Conservation (phyloP, 2,797 vertebrate genomes). For the Propithecus perrieri region DNA sequence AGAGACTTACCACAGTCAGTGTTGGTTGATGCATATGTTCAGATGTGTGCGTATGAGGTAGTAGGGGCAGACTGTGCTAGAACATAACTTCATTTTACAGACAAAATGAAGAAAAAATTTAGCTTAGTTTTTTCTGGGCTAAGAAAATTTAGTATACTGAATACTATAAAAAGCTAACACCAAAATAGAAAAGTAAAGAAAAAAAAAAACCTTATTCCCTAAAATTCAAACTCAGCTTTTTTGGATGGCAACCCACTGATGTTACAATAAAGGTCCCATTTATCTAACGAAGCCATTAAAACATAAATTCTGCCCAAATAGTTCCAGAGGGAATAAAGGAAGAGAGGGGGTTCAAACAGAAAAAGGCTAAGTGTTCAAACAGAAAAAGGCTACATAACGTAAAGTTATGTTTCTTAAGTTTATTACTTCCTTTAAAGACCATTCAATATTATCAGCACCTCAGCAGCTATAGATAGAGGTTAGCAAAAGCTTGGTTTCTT, state of each 20-base stretch:
- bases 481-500: constrained; percentile 7
- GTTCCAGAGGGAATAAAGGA: background rate
- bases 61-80: background rate
- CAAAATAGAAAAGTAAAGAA: background rate
- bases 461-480: background rate
- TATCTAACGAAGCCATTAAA: background rate
- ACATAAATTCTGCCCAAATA: background rate
- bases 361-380: background rate
- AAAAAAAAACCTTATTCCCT: background rate
- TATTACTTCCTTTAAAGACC: background rate
- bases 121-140: background rate
- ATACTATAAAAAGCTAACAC: background rate
- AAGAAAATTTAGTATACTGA: background rate
- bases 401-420: background rate
- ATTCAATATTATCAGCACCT: constrained; percentile 25
- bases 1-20: background rate
- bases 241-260: background rate
- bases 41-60: no score
- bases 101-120: background rate
- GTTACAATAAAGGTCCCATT: background rate
- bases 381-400: background rate
- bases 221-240: background rate
- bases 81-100: constrained; percentile 10
- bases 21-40: background rate
- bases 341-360: background rate